Percentiles rank a stretch among this genome's conserved stretches.
Conservation (phyloP, 2,113 vertebrate species). For the Spilogale gracilis region DNA sequence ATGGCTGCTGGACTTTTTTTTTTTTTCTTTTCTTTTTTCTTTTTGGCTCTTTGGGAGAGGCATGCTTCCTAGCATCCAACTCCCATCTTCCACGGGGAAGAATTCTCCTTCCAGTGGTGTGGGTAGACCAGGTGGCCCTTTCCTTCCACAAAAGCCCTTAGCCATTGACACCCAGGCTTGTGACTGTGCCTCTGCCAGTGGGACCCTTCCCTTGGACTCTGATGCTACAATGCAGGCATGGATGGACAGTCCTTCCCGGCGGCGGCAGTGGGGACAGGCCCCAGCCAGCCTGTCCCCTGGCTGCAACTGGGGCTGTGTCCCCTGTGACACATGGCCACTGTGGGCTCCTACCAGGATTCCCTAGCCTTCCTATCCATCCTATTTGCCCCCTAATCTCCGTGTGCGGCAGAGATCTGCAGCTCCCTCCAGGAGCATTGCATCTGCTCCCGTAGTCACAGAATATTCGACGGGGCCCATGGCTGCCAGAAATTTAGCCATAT, state of each 20-base stretch:
- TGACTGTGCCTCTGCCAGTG: neutral
- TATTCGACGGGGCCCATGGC: neutral
- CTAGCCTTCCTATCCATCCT: neutral
- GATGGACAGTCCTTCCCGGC: neutral
- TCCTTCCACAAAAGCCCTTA: neutral
- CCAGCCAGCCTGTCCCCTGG: no score
- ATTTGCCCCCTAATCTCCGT: neutral
- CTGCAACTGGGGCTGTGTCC: neutral
- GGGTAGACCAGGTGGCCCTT: neutral
- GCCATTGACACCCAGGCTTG: neutral
- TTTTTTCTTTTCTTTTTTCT: neutral
- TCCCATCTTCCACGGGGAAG: no score
- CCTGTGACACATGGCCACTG: neutral
- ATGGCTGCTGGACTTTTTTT: neutral
- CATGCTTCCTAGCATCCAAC: accelerated
- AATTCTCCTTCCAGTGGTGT: neutral
- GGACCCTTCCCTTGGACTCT: neutral
- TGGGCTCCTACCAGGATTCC: neutral
- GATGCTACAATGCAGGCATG: neutral
- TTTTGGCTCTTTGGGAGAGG: neutral
- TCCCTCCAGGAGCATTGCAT: neutral
- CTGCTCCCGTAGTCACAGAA: accelerated
- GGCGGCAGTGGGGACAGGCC: neutral
- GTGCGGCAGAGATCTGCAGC: neutral
- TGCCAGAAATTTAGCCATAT: neutral